Evolutionary conservation across 2,113 vertebrate genomes (phyloP), one percentile per base, ranked within the genome.

Genomic region (Silurus meridionalis): DNA sequence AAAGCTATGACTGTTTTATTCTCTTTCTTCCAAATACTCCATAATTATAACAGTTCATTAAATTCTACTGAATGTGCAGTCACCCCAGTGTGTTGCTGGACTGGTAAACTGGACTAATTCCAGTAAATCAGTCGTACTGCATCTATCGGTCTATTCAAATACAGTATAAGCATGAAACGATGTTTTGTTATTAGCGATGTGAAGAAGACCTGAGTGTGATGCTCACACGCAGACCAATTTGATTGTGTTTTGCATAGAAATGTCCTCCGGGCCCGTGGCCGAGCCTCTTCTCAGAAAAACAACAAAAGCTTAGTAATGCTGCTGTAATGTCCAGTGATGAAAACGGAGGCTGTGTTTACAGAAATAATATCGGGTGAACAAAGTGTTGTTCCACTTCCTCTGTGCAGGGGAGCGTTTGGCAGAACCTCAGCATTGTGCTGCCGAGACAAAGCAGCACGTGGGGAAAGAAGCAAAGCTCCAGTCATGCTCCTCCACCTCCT

Each of bases 401-500:
- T 3, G 64, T n/a, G 21, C 86, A 81, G 71, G 48, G 74, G 83
- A 58, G 72, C 66, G 83, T 82, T 88, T 88, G 50, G 61, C n/a
- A 87, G 84, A 89, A 80, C 84, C 48, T 79, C 28, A 53, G 71
- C 80, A 89, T 89, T 89, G 78, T 88, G 77, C 83, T 82, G 77
- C 83, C 80, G 66, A 64, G 14, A 91, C 87, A 89, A 86, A 89
- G 81, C 69, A 64, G 69, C 52, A 72, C 9, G 58, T 66, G 58
- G 28, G 71, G 13, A 53, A 87, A 74, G 84, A 63, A 78, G 61
- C 64, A 78, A 77, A 79, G 80, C 86, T 79, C 64, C 84, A 82
- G 85, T 82, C 82, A 83, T 50, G 80, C 82, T 86, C 72, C 83
- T 52, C 71, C 48, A 80, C 71, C 85, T 66, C 78, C 77, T 72